Evolutionary conservation across 2,888 invertebrate genomes (phyloP).

Genomic region (Platycheirus albimanus): DNA sequence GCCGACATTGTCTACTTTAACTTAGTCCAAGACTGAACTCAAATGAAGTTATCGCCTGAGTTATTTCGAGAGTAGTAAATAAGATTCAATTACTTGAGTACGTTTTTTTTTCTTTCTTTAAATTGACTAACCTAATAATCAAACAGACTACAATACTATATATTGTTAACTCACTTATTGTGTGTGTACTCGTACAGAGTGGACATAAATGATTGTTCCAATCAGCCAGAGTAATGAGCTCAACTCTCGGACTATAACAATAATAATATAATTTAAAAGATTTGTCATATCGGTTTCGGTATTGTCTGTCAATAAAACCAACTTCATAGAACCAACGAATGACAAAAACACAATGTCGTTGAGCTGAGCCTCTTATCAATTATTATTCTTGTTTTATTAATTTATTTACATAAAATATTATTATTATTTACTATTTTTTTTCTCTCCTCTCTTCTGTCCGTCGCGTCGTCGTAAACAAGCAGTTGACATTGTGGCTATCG

Average conservation of each 20-base stretch:
- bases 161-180: conserved; percentile 24
- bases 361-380: conserved; percentile 42
- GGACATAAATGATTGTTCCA: conserved; percentile 23
- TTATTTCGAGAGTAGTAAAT: conserved; percentile 30
- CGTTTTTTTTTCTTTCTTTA: conserved; percentile 18
- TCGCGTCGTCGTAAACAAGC: conserved; percentile 28
- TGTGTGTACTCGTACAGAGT: conserved; percentile 16
- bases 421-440: conserved; percentile 56
- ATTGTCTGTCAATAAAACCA: conserved; percentile 16
- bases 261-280: neutral
- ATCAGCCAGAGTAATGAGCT: conserved; percentile 26
- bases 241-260: conserved; percentile 25
- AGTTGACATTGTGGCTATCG: conserved; percentile 40
- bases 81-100: conserved; percentile 51
- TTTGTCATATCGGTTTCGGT: conserved; percentile 24
- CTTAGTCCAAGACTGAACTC: conserved; percentile 26
- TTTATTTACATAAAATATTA: conserved; percentile 59
- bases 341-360: conserved; percentile 23
- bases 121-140: conserved; percentile 38
- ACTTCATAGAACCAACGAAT: neutral
- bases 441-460: too few species aligned
- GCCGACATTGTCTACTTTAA: conserved; percentile 26
- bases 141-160: conserved; percentile 27
- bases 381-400: conserved; percentile 37
- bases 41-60: conserved; percentile 28